phyloP scores from a whole-genome alignment of 2,797 vertebrate genomes.

The Micropoecilia bifurca region DNA sequence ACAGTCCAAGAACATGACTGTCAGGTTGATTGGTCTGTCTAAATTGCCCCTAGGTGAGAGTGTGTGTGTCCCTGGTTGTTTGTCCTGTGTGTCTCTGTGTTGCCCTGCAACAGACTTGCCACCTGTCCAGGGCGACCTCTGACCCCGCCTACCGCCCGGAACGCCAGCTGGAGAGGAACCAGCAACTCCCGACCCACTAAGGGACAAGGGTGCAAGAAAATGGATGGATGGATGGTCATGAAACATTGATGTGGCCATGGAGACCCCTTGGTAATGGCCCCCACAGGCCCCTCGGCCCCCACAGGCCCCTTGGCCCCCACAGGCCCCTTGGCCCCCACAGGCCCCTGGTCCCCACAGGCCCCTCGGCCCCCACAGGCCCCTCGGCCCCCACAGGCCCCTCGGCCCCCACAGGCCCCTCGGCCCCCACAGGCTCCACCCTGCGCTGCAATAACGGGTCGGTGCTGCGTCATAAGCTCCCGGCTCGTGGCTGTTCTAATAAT shows the following conservation, averaged over 20 bases:
- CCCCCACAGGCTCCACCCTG: conserved; percentile 29
- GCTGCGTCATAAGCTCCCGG: conserved; percentile 27
- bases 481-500: conserved; percentile 50
- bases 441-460: conserved; percentile 27
- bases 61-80: too few relatives aligned
- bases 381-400: conserved; percentile 17
- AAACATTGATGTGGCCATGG: conserved; percentile 63
- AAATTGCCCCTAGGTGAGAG: too few relatives aligned
- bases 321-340: conserved; percentile 21
- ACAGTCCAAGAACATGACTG: too few relatives aligned
- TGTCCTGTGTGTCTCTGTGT: too few relatives aligned
- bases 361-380: conserved; percentile 17
- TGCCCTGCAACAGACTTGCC: too few relatives aligned
- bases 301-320: conserved; percentile 13
- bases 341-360: conserved; percentile 19
- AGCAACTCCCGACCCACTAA: too few relatives aligned
- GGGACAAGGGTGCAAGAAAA: too few relatives aligned
- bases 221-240: too few relatives aligned
- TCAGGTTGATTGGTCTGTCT: too few relatives aligned
- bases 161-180: too few relatives aligned
- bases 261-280: conserved; percentile 33
- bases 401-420: conserved; percentile 12
- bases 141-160: too few relatives aligned
- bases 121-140: too few relatives aligned
- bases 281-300: conserved; percentile 13